These are phyloP conservation scores for Piprites chloris DNA, from an alignment of 2,113 vertebrate species.

Conservation along the genomic window DNA sequence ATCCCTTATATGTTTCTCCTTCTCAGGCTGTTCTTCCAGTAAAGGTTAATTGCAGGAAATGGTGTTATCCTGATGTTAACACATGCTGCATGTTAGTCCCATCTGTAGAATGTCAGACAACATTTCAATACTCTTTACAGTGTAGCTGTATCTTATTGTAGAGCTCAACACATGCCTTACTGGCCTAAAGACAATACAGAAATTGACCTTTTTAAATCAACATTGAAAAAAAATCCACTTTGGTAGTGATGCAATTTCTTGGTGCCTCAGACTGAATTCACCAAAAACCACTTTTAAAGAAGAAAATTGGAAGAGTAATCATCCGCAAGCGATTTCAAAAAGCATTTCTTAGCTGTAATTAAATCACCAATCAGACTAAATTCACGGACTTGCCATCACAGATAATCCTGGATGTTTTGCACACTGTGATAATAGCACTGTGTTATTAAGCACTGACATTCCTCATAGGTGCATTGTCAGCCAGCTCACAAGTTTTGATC, in stretches of 20 bases:
- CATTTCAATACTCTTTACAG: not conserved
- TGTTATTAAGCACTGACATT: not conserved
- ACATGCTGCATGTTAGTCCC: not conserved
- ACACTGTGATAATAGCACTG: not conserved
- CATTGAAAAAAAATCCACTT: not conserved
- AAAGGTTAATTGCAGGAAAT: conserved; percentile 24
- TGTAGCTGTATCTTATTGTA: not conserved
- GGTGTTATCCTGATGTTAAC: not conserved
- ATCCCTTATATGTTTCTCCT: not conserved
- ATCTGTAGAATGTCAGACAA: not conserved
- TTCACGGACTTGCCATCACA: not conserved
- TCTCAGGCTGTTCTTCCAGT: not conserved
- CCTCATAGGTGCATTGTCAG: not conserved
- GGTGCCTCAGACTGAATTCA: not conserved
- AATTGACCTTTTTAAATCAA: not conserved
- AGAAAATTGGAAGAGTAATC: not conserved
- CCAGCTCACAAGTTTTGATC: not conserved
- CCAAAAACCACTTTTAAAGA: not conserved
- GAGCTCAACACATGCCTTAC: not conserved
- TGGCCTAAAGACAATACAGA: not conserved
- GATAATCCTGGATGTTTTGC: not conserved
- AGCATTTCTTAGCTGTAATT: not conserved
- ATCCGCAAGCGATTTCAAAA: not conserved
- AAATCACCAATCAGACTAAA: not conserved
- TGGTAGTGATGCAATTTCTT: not conserved